Conservation (phyloP, 2,888 invertebrate species). For the Clivina fossor region DNA sequence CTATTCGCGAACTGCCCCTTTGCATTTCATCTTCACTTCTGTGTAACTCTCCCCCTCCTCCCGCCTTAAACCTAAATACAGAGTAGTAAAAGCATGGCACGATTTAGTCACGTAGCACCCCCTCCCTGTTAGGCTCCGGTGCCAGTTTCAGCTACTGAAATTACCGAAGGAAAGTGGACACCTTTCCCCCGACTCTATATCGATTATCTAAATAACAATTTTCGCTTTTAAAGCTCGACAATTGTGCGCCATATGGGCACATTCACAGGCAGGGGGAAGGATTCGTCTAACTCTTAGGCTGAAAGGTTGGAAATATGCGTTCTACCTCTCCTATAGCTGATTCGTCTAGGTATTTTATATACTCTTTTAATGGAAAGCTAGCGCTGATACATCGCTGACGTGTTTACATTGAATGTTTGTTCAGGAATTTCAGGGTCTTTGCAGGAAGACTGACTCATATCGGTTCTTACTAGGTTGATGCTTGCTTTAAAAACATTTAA, state of each 20-base stretch:
- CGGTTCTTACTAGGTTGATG: slow-evolving; percentile 1
- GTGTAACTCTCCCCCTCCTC: slow-evolving; percentile 4
- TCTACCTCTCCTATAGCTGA: too few species aligned
- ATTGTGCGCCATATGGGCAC: slow-evolving; percentile 32
- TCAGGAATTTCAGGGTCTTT: slow-evolving; percentile 10
- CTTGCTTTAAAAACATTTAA: too few species aligned
- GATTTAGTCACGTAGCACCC: too few species aligned
- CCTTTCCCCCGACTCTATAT: slow-evolving; percentile 28
- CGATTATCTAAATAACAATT: slow-evolving; percentile 35
- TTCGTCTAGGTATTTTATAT: slow-evolving; percentile 30
- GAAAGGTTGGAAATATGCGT: too few species aligned
- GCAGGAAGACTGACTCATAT: slow-evolving; percentile 16
- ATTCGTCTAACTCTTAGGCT: too few species aligned
- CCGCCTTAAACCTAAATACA: slow-evolving; percentile 4
- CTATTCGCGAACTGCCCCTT: background rate
- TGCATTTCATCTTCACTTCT: background rate
- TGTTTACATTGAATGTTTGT: slow-evolving; percentile 27
- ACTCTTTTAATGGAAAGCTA: slow-evolving; percentile 29
- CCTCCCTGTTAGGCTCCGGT: too few species aligned
- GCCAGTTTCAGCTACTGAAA: too few species aligned
- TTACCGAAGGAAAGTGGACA: slow-evolving; percentile 29
- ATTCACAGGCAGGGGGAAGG: slow-evolving; percentile 27
- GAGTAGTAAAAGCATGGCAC: too few species aligned
- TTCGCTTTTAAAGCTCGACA: slow-evolving; percentile 34
- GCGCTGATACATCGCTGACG: slow-evolving; percentile 21